Conservation (phyloP, 2,113 vertebrate species). For the Callospermophilus lateralis region DNA sequence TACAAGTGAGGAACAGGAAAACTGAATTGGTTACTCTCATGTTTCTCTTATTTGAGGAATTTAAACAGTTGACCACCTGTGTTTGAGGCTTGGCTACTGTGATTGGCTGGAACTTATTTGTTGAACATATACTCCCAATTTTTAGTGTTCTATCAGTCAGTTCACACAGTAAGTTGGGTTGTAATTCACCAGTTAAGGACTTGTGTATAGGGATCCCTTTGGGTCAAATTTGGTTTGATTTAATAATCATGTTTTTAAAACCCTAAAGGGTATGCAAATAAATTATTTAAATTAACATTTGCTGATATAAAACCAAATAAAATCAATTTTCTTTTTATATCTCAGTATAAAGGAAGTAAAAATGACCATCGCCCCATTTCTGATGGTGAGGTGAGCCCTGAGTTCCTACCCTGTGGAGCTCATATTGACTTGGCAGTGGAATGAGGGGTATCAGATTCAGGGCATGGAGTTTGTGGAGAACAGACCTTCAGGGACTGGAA, state of each 20-base stretch:
- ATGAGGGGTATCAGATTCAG: background rate
- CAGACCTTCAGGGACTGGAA: slow-evolving; percentile 69
- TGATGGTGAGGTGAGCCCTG: background rate
- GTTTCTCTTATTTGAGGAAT: background rate
- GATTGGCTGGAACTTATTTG: background rate
- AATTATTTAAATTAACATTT: background rate
- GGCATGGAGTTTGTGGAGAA: background rate
- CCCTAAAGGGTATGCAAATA: background rate
- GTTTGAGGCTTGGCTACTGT: background rate
- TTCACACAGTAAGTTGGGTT: background rate
- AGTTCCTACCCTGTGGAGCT: background rate
- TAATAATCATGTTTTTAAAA: background rate
- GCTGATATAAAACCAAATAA: background rate
- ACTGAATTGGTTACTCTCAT: background rate
- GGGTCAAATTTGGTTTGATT: background rate
- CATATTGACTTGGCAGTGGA: background rate
- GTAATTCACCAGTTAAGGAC: background rate
- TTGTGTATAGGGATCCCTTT: background rate
- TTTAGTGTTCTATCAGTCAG: background rate
- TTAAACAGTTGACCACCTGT: no score
- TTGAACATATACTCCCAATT: background rate
- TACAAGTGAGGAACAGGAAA: background rate
- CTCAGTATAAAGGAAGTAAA: background rate
- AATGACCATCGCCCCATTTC: background rate
- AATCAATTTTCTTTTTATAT: background rate